Base-by-base conservation (phyloP, 2,797 vertebrate genomes). In the Cirrhinus molitorella region DNA sequence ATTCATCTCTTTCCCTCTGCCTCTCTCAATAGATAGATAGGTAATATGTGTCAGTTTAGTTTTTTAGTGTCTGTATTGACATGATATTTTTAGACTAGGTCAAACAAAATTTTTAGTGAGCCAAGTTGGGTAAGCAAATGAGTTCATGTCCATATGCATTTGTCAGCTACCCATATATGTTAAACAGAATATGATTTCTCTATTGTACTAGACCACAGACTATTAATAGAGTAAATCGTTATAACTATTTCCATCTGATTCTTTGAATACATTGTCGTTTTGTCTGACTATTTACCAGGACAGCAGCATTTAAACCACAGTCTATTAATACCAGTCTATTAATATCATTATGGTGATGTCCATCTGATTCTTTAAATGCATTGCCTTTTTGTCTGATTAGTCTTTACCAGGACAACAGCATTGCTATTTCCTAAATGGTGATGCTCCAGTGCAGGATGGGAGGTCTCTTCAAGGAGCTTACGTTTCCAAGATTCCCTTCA, bases 391-490 rank as follows among this genome's bases (percentile, higher is more conserved):
- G 9, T 45, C 82, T 75, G 70, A 59, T 49, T 88, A 99, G 98
- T 95, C 97, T 87, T 94, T 99, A 91, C 97, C 98, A 87, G 98
- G 98, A 84, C 98, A 99, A 91, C 97, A 99, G 90, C 98, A 99
- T 88, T 98, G 98, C 91, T 99, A 99, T 92, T 99, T 98, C 90
- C 94, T 99, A 82, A 99, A 99, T 87, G 96, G 97, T 21, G 97
- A 98, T 83, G 98, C 98, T 65, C 97, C 98, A 11, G 96, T 99
- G 85, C 97, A 98, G 83, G 97, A 99, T 19, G 97, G 98, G 6
- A 94, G 93, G 57, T 96, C 96, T 87, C 96, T 99, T 51, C 97
- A 98, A 89, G 98, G 98, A 85, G 94, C 95, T 4, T 93, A 98
- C 84, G 94, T 99, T 59, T 95, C 95, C 80, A 99, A 98, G 94